Percentiles rank a stretch among this genome's conserved stretches.
Evolutionary conservation across 2,888 invertebrate species (phyloP).

Genomic region (Cantharis flavilabris): DNA sequence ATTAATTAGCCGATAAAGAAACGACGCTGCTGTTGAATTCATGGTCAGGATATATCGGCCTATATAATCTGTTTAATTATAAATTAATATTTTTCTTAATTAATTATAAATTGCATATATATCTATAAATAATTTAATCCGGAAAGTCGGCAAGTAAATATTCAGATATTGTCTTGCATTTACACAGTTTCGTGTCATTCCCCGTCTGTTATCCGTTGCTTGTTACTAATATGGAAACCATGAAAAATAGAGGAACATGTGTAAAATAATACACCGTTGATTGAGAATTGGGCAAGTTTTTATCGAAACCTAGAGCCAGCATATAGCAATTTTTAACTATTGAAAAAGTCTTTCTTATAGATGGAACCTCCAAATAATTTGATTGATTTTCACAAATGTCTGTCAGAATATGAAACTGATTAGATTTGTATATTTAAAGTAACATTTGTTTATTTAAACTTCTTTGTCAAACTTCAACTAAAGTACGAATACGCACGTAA

Average conservation of each 20-base stretch:
- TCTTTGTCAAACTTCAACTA: not conserved
- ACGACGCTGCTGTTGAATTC: conserved; percentile 32
- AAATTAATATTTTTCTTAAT: not conserved
- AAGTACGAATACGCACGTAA: not conserved
- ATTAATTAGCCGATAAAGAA: conserved; percentile 42
- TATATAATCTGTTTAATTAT: conserved; percentile 14
- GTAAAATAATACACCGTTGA: no score
- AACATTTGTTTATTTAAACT: not conserved
- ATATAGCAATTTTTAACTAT: no score
- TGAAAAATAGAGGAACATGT: no score
- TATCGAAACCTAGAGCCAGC: no score
- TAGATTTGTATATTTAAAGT: not conserved
- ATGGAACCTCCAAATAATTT: no score
- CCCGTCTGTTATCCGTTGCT: no score
- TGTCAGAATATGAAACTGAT: not conserved
- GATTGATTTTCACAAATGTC: not conserved
- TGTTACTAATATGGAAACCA: no score
- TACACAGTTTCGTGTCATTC: no score
- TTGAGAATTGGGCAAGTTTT: no score
- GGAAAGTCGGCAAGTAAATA: not conserved
- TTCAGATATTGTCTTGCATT: no score
- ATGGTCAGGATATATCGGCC: conserved; percentile 26
- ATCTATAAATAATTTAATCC: no score
- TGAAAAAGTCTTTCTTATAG: no score
- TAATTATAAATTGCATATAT: not conserved